phyloP scores from a whole-genome alignment of 2,797 vertebrate species.

The Rhabdomys pumilio region DNA sequence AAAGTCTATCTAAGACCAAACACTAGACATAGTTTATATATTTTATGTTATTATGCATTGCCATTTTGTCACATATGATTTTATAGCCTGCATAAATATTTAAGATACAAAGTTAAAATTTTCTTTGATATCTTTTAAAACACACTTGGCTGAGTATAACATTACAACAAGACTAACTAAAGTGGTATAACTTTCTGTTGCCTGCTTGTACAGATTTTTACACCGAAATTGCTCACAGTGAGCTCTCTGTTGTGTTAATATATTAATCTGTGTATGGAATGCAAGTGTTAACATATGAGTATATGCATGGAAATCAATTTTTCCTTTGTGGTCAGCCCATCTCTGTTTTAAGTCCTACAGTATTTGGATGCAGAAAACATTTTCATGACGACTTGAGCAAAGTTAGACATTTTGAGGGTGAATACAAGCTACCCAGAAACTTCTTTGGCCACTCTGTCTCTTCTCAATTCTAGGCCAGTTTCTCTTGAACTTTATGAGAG shows the following conservation, averaged over 20 bases:
- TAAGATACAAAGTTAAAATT: background rate
- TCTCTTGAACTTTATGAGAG: background rate
- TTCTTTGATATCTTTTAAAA: slow-evolving; percentile 23
- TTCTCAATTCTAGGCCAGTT: background rate
- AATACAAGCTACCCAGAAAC: background rate
- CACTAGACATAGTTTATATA: background rate
- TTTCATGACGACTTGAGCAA: background rate
- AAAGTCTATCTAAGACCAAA: background rate
- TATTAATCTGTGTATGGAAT: background rate
- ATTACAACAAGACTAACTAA: background rate
- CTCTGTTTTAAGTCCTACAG: slow-evolving; percentile 4
- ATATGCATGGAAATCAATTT: background rate
- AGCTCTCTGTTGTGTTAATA: background rate
- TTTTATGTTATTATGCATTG: background rate
- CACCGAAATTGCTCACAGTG: background rate
- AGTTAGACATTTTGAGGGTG: background rate
- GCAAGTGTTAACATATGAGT: background rate
- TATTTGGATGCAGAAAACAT: background rate
- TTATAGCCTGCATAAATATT: slow-evolving; percentile 15
- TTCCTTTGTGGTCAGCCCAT: background rate
- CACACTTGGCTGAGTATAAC: background rate
- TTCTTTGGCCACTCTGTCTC: background rate
- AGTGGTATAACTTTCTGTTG: background rate
- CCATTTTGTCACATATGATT: background rate
- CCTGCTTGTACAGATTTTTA: background rate